Evolutionary conservation across 2,113 vertebrate genomes (phyloP).

Genomic region (Bagarius yarrelli): DNA sequence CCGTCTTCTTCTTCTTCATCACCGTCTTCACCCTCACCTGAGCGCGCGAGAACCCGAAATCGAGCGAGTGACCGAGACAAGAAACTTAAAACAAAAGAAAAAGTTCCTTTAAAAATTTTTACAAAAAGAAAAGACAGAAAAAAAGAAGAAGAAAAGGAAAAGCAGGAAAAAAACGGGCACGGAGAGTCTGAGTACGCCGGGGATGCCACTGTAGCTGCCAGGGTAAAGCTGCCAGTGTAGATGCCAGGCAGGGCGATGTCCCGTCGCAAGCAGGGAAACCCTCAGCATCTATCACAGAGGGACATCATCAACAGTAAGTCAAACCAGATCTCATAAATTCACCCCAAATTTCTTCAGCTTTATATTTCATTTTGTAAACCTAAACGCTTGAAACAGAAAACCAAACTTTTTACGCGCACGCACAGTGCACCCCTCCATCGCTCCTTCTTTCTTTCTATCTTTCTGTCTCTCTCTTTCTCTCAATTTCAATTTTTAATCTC

Average conservation of each 20-base stretch:
- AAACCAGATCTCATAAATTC: conserved; percentile 3
- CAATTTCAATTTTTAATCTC: no score
- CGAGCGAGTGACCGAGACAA: not conserved
- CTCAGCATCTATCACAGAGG: conserved; percentile 98
- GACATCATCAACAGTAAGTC: conserved; percentile 91
- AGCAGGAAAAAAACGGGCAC: conserved; percentile 45
- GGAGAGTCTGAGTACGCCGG: conserved; percentile 77
- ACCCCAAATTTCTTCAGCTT: not conserved
- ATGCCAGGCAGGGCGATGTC: conserved; percentile 99
- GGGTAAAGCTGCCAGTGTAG: conserved; percentile 86
- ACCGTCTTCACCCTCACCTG: conserved; percentile 3
- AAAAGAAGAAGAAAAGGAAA: conserved; percentile 55
- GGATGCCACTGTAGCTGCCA: conserved; percentile 89
- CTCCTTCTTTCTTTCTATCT: not conserved
- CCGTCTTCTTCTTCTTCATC: not conserved
- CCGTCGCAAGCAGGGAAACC: conserved; percentile 99
- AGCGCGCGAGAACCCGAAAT: not conserved
- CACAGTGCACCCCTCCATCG: no score
- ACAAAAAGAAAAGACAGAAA: conserved; percentile 71
- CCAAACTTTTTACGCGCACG: no score
- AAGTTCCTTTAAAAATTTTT: conserved; percentile 65
- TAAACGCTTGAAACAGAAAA: no score
- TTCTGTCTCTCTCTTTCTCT: not conserved
- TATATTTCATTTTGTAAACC: not conserved
- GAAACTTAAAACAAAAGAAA: not conserved